Base-by-base conservation (phyloP, 23 tunicate species). In the Ciona savignyi region DNA sequence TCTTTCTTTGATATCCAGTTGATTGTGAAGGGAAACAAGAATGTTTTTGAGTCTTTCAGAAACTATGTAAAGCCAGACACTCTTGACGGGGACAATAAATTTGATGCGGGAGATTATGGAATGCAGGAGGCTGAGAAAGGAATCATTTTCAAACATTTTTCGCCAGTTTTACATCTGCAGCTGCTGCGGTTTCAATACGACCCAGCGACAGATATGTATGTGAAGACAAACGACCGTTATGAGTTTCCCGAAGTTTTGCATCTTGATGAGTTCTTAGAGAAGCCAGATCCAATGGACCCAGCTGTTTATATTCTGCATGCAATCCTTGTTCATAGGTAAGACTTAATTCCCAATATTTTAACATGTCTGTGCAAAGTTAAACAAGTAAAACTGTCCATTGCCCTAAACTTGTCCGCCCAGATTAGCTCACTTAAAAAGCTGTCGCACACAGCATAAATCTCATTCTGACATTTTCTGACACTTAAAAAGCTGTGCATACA, bases 41-140 rank as follows among this genome's bases (percentile, higher is more conserved):
- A 85, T 68, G 83, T 92, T 0, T 63, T 80, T 42, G 98, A 92
- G 51, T 92, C 98, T 2, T 92, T 92, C 60, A 82, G 75, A 34
- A 88, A 69, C 33, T 92, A 92, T 70, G 80, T 80, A n/a, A 92
- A 92, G 49, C 98, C 98, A 0, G 98, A 92, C 34, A 80, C 81
- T 21, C 84, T 92, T 2, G 98, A 92, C 67, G 98, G 98, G 31
- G 98, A 92, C 63, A 92, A 92, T 77, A 92, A 92, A 77, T 92
- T 92, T 81, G 98, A 92, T 80, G 98, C 98, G 77, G 98, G 98
- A 56, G 93, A 85, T 64, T 85, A 66, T 81, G 98, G 98, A 3
- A 85, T 92, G 92, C 98, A 92, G 71, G 98, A 92, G 20, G 98
- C 98, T 11, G 98, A 92, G 62, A 92, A 92, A 67, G 98, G 98